Evolutionary conservation across 2,888 invertebrate species (phyloP), one percentile per base, ranked within the genome.

Genomic region (Psylliodes chrysocephalus): DNA sequence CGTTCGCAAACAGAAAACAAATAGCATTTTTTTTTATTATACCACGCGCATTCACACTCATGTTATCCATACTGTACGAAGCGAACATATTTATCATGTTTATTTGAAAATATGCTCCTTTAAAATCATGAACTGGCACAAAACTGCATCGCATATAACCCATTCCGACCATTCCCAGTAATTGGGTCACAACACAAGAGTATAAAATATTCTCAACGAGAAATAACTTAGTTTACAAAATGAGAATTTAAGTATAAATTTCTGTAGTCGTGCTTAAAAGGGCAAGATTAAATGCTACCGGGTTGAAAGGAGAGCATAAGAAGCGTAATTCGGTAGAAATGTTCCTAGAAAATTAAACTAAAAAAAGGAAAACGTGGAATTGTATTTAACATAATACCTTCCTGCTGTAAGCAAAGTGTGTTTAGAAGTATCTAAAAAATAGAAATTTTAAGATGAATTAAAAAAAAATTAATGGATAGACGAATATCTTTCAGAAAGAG

Each of bases 41-140:
- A 8, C 22, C 12, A 46, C n/a, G 10, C 22, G 22, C 12, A 44
- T 12, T 22, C 22, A 22, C 10, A 46, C 12, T 25, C 5, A n/a
- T 12, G 46, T 46, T 46, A 46, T 46, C 46, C 46, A 25, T 46
- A 22, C 12, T n/a, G 22, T 22, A 25, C 44, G 19, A 19, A 44
- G 14, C 44, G 19, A 19, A 44, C 46, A 46, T 46, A 46, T 46
- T 19, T 46, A 46, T 46, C 46, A 46, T 46, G 46, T 46, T 46
- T 46, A 46, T 46, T 46, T 46, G 46, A 25, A 46, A 46, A 46
- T 46, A 46, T 46, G 46, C 12, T 46, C 46, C 46, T 46, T 46
- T 46, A 46, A 46, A 46, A 46, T 46, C 46, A 25, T 25, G 22
- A 12, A 38, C 38, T 14, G 5, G 38, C 2, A 14, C 38, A 38